Conservation (phyloP, 2,797 vertebrate species). For the Rhinichthys osculus region DNA sequence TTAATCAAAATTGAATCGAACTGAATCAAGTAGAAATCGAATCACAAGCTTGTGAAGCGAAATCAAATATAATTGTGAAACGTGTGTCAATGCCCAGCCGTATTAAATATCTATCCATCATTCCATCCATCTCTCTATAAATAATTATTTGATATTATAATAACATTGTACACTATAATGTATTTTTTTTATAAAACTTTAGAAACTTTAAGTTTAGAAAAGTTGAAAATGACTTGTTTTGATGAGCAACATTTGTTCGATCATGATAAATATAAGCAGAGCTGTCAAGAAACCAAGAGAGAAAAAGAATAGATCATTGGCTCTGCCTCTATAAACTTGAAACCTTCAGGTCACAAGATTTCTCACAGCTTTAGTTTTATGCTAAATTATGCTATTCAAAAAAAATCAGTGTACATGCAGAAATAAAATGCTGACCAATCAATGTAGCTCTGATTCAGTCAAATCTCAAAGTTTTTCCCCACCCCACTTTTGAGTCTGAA, state of each 20-base stretch:
- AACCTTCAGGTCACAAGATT: background rate
- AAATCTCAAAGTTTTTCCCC: background rate
- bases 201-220: background rate
- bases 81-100: background rate
- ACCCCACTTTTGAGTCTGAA: background rate
- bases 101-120: background rate
- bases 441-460: background rate
- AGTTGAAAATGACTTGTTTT: background rate
- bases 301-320: background rate
- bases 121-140: background rate
- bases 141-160: background rate
- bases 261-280: background rate
- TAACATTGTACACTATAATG: background rate
- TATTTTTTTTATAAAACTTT: background rate
- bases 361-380: background rate
- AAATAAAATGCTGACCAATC: background rate
- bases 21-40: background rate
- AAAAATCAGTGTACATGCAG: background rate
- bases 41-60: background rate
- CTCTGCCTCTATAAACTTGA: background rate
- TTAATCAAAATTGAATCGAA: background rate
- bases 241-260: background rate
- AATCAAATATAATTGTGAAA: background rate
- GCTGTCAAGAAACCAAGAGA: background rate
- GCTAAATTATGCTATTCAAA: background rate